These are phyloP conservation scores for Amazona vittata DNA, from an alignment of 2,113 vertebrate species.

Conservation along the genomic window DNA sequence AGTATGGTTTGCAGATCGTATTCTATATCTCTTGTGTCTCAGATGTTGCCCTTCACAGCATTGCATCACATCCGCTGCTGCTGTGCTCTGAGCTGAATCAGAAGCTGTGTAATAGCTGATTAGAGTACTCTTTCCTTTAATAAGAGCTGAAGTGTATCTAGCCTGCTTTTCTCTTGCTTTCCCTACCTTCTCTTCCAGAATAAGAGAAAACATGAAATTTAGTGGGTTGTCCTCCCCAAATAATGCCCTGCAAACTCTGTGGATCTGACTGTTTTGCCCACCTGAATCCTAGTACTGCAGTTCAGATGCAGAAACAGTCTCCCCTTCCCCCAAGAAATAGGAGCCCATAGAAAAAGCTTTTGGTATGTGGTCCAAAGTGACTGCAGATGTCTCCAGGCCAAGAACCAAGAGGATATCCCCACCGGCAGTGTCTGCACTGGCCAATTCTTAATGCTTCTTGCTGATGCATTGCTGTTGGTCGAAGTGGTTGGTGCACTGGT, in stretches of 20 bases:
- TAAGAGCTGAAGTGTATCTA: background rate
- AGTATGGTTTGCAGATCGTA: background rate
- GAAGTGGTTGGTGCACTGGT: background rate
- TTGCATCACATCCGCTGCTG: background rate
- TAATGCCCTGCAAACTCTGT: background rate
- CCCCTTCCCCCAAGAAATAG: background rate
- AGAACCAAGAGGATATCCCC: background rate
- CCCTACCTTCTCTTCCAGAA: background rate
- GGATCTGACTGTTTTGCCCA: background rate
- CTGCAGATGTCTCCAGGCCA: background rate
- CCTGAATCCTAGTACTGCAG: no score
- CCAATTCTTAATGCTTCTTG: background rate
- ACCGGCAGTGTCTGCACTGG: accelerated
- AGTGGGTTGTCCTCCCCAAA: background rate
- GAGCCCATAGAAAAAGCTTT: background rate
- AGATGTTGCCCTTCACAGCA: background rate
- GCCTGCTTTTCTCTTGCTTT: background rate
- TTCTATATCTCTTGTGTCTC: background rate
- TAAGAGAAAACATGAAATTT: background rate
- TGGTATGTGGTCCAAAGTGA: background rate
- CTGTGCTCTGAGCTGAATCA: background rate
- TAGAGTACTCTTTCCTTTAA: background rate
- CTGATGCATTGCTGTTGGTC: accelerated
- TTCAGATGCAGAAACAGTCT: background rate
- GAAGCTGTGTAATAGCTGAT: background rate